Conservation (phyloP, 2,113 vertebrate species). For the Macrotis lagotis region DNA sequence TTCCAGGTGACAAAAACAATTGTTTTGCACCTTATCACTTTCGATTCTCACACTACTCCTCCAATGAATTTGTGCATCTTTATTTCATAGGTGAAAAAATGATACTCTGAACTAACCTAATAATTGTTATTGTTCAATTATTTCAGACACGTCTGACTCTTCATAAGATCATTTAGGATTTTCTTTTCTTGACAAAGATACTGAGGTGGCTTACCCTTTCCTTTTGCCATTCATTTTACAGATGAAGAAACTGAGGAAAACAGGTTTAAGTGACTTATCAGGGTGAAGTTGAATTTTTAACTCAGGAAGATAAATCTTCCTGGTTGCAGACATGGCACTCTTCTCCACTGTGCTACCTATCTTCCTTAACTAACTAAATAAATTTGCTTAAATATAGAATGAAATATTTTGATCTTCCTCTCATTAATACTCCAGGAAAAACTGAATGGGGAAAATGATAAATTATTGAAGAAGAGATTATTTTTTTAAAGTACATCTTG, state of each 20-base stretch:
- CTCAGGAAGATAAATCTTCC: background rate
- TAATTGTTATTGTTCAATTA: background rate
- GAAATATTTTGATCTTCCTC: background rate
- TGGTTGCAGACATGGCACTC: background rate
- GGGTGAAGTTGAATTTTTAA: background rate
- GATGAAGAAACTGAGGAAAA: background rate
- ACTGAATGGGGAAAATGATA: background rate
- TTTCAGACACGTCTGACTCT: background rate
- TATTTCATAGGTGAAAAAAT: background rate
- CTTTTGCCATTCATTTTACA: background rate
- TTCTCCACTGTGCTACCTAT: background rate
- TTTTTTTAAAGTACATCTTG: background rate
- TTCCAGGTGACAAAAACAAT: background rate
- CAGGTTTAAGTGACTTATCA: background rate
- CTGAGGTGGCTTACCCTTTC: background rate
- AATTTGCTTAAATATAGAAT: background rate
- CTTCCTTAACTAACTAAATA: background rate
- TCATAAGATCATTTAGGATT: background rate
- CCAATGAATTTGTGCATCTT: background rate
- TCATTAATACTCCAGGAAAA: background rate
- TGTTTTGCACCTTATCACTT: background rate
- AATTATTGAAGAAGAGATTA: background rate
- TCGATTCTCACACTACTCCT: background rate
- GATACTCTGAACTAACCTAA: background rate
- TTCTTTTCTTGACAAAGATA: background rate